phyloP scores from a whole-genome alignment of 2,797 vertebrate genomes.

The Diglossa cyanea region DNA sequence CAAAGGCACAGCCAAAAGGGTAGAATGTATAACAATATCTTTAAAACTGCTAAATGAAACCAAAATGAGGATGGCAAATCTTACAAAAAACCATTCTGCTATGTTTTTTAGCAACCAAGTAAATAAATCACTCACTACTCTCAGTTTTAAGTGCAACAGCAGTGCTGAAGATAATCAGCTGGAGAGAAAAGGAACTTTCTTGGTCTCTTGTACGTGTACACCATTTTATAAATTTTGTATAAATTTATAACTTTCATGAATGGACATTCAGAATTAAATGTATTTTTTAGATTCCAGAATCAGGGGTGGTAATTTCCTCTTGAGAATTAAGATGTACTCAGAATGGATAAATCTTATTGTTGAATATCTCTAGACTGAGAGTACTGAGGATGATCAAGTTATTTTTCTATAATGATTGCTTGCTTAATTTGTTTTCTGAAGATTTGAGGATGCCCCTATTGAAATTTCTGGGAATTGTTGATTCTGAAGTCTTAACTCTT shows the following conservation, averaged over 20 bases:
- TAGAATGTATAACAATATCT: not conserved
- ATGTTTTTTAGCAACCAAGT: not conserved
- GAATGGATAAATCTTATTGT: not conserved
- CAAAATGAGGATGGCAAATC: not conserved
- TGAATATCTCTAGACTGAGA: not conserved
- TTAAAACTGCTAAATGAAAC: not conserved
- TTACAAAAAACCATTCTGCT: accelerated
- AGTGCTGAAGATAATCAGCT: not conserved
- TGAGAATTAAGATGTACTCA: not conserved
- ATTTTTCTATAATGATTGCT: not conserved
- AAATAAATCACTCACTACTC: not conserved
- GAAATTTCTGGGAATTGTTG: not conserved
- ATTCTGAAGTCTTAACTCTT: not conserved
- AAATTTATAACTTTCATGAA: not conserved
- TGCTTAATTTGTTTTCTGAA: not conserved
- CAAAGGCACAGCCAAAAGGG: not conserved
- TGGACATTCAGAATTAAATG: not conserved
- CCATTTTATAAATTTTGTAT: not conserved
- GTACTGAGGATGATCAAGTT: not conserved
- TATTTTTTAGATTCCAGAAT: not conserved
- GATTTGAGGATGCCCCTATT: not conserved
- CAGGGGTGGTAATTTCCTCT: not conserved
- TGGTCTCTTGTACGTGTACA: not conserved
- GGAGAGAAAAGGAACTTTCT: not conserved
- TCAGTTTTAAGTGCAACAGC: not conserved